These are phyloP conservation scores for Eulemur coronatus DNA, from an alignment of 2,797 vertebrate genomes.

Conservation along the genomic window DNA sequence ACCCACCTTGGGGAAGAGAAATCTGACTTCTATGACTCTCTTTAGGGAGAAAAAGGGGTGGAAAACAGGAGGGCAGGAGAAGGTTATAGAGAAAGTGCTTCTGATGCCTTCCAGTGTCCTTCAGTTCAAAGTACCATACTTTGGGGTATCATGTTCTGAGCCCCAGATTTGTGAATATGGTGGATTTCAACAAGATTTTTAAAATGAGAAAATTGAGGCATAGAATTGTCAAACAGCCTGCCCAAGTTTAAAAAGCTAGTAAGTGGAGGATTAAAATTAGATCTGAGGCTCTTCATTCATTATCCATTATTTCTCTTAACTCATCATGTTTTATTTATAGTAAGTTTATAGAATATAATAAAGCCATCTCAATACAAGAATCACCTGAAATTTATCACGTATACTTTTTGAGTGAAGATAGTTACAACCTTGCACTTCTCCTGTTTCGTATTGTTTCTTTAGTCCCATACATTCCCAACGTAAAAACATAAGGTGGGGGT, in stretches of 20 bases:
- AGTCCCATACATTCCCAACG: neutral
- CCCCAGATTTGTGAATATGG: neutral
- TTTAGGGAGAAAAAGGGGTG: neutral
- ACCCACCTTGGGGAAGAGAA: neutral
- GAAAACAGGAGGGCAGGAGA: neutral
- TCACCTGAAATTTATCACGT: neutral
- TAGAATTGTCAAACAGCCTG: neutral
- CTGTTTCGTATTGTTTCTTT: neutral
- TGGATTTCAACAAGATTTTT: neutral
- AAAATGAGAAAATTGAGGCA: neutral
- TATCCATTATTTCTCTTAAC: neutral
- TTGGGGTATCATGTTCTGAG: neutral
- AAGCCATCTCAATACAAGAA: neutral
- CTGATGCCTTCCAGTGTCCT: neutral
- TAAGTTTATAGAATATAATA: neutral
- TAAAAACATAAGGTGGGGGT: neutral
- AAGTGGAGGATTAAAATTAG: neutral
- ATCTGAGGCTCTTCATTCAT: neutral
- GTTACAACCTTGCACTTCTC: neutral
- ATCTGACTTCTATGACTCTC: neutral
- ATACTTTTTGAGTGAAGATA: neutral
- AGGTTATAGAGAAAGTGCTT: neutral
- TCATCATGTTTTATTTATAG: slow-evolving; percentile 1
- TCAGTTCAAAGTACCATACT: neutral
- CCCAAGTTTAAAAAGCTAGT: neutral